phyloP scores from a whole-genome alignment of 2,888 invertebrate genomes.

The Doris montereyensis region DNA sequence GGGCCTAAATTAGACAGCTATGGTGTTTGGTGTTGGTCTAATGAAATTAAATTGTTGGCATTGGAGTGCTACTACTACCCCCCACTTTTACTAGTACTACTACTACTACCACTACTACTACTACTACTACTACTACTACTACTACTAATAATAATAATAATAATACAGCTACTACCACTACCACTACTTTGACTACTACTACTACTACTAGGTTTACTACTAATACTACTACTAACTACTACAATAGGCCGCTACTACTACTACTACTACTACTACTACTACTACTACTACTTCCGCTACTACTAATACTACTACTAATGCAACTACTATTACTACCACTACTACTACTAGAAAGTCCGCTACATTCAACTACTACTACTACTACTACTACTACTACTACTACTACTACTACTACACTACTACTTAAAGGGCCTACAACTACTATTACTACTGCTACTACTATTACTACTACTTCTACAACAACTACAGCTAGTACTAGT shows the following conservation, averaged over 20 bases:
- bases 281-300: constrained; percentile 26
- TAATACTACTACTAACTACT: constrained; percentile 11
- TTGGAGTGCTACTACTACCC: constrained; percentile 1
- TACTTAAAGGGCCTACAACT: background rate
- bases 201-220: background rate
- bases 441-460: background rate
- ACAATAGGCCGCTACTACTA: constrained; percentile 10
- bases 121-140: constrained; percentile 17
- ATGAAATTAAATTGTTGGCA: too few species aligned
- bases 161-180: constrained; percentile 15
- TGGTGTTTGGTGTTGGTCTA: too few species aligned
- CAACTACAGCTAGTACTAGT: background rate
- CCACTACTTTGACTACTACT: background rate
- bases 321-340: constrained; percentile 34
- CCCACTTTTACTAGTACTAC: constrained; percentile 3
- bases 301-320: constrained; percentile 31
- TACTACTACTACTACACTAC: constrained; percentile 33
- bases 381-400: constrained; percentile 38
- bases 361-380: constrained; percentile 36
- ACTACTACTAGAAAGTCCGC: background rate
- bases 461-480: background rate
- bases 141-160: background rate
- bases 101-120: constrained; percentile 35
- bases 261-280: constrained; percentile 30
- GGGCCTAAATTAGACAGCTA: too few species aligned